Percentiles rank a stretch among this genome's conserved stretches.
These are phyloP conservation scores for Caenorhabditis remanei DNA, from an alignment of 1,140 invertebrate species.

Conservation along the genomic window DNA sequence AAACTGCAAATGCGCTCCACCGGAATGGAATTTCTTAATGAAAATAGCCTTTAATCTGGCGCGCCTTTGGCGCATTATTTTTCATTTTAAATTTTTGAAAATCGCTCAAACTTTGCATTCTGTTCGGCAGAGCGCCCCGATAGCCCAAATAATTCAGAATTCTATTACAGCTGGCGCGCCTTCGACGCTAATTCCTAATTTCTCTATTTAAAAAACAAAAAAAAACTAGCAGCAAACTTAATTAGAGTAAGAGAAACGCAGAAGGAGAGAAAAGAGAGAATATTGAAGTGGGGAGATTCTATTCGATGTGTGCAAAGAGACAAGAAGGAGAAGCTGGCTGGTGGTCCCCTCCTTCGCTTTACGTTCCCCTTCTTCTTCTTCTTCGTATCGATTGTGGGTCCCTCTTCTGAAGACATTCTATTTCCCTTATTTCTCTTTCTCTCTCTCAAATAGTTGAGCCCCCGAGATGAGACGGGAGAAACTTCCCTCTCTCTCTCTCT, in stretches of 20 bases:
- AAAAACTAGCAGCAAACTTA: background rate
- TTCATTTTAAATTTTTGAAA: too few species aligned
- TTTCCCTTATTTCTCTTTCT: background rate
- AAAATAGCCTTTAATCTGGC: too few species aligned
- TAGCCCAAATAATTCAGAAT: too few species aligned
- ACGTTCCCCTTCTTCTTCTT: constrained; percentile 13
- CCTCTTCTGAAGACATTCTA: background rate
- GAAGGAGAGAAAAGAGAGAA: background rate
- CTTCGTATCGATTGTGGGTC: background rate
- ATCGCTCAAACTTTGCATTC: too few species aligned
- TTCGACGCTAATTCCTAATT: too few species aligned
- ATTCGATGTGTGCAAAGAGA: background rate
- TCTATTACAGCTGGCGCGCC: too few species aligned
- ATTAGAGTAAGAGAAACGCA: constrained; percentile 19
- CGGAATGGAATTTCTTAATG: too few species aligned
- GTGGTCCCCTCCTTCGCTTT: background rate
- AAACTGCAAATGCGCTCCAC: too few species aligned
- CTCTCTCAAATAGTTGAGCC: constrained; percentile 18
- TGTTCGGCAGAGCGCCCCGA: too few species aligned
- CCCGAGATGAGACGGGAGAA: background rate
- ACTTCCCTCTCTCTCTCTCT: background rate
- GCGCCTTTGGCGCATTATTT: too few species aligned
- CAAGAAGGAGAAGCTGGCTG: background rate
- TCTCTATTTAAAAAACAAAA: too few species aligned
- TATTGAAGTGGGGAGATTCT: background rate